Evolutionary conservation across 2,888 invertebrate genomes (phyloP).

Genomic region (Minunthozetes semirufus): DNA sequence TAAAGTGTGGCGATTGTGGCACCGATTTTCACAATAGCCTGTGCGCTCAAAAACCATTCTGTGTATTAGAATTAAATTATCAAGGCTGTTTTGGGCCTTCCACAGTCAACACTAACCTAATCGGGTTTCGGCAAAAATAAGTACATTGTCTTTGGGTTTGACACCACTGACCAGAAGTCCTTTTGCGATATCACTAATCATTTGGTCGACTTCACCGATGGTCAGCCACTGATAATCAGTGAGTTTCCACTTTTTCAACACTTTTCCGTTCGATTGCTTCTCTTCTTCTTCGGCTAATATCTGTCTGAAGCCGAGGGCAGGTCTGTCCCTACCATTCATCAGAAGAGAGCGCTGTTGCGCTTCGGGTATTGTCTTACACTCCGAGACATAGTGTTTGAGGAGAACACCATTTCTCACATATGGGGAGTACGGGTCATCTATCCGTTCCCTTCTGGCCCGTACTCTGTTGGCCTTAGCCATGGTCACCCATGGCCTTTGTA

Average conservation of each 20-base stretch:
- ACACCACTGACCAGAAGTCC: slow-evolving; percentile 73
- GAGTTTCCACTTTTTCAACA: slow-evolving; percentile 93
- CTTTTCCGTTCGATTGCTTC: slow-evolving; percentile 80
- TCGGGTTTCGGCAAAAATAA: slow-evolving; percentile 87
- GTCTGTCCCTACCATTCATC: slow-evolving; percentile 61
- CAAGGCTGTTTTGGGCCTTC: too few relatives aligned
- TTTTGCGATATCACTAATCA: slow-evolving; percentile 69
- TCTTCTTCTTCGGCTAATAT: slow-evolving; percentile 90
- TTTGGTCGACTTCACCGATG: slow-evolving; percentile 67
- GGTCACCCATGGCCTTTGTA: slow-evolving; percentile 75
- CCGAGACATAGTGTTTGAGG: slow-evolving; percentile 20
- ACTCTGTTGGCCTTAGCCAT: neutral
- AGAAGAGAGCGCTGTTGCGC: slow-evolving; percentile 72
- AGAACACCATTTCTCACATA: slow-evolving; percentile 36
- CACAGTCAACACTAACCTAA: too few relatives aligned
- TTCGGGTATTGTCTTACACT: slow-evolving; percentile 50
- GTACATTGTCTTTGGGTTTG: slow-evolving; percentile 65
- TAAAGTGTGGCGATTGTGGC: slow-evolving; percentile 84
- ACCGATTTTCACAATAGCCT: slow-evolving; percentile 82
- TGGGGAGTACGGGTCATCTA: slow-evolving; percentile 39
- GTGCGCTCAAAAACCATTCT: slow-evolving; percentile 95
- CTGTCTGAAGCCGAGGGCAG: slow-evolving; percentile 79
- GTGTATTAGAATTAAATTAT: slow-evolving; percentile 54
- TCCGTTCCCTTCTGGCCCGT: slow-evolving; percentile 19
- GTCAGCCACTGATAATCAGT: slow-evolving; percentile 88